Percentiles rank a stretch among this genome's conserved stretches.
phyloP scores from a whole-genome alignment of 2,888 invertebrate genomes.

The Oscheius sp. region DNA sequence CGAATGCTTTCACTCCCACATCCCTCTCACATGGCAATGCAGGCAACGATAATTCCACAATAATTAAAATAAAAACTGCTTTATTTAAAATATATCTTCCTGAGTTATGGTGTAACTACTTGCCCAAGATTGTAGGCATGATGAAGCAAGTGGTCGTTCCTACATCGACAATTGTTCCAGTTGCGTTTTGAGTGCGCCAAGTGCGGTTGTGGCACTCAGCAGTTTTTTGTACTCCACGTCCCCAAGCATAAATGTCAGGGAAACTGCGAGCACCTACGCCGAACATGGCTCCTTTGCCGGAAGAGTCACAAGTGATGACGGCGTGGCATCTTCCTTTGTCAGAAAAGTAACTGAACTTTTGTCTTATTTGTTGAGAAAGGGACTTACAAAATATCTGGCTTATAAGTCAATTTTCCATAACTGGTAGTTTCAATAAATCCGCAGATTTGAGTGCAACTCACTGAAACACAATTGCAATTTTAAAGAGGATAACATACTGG shows the following conservation, averaged over 20 bases:
- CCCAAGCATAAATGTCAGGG: neutral
- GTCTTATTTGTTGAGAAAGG: neutral
- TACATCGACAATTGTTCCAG: too few relatives aligned
- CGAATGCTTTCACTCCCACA: constrained; percentile 34
- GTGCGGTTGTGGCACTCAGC: neutral
- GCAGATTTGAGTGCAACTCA: too few relatives aligned
- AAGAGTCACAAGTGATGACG: neutral
- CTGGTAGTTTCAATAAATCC: too few relatives aligned
- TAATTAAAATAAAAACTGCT: neutral
- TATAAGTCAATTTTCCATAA: too few relatives aligned
- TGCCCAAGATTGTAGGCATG: too few relatives aligned
- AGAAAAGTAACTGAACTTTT: neutral
- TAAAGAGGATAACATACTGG: too few relatives aligned
- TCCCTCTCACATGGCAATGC: neutral
- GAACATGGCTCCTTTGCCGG: too few relatives aligned
- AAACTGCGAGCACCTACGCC: too few relatives aligned
- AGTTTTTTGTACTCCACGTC: neutral
- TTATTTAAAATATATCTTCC: neutral
- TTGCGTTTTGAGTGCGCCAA: neutral
- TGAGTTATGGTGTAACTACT: neutral
- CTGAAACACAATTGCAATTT: neutral
- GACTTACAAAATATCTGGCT: neutral
- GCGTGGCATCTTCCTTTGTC: neutral
- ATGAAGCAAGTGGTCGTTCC: too few relatives aligned
- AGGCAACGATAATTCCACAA: neutral